Evolutionary conservation across 2,113 vertebrate genomes (phyloP).

Genomic region (Sminthopsis crassicaudata): DNA sequence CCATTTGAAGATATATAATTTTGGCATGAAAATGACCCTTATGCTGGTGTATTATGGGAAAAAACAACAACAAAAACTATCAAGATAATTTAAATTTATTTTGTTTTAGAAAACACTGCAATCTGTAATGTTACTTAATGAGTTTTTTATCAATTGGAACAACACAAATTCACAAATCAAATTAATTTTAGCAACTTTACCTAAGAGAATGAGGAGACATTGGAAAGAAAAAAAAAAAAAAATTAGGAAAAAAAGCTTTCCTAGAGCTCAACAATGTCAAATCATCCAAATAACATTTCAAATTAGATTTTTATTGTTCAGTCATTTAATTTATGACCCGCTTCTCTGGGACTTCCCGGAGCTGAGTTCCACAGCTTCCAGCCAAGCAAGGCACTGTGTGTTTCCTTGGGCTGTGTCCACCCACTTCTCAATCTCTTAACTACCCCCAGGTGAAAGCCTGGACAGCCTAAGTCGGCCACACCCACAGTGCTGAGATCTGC

Average conservation of each 20-base stretch:
- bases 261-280: neutral
- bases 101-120: neutral
- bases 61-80: neutral
- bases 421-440: too few relatives aligned
- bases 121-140: neutral
- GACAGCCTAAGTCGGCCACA: too few relatives aligned
- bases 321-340: neutral
- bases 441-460: too few relatives aligned
- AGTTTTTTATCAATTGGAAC: neutral
- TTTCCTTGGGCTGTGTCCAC: too few relatives aligned
- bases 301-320: neutral
- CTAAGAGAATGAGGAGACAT: neutral
- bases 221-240: neutral
- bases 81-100: neutral
- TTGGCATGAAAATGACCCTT: neutral
- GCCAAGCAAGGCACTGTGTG: too few relatives aligned
- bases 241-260: neutral
- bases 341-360: too few relatives aligned
- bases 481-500: too few relatives aligned
- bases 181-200: neutral
- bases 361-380: too few relatives aligned
- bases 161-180: neutral
- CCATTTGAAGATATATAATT: neutral
- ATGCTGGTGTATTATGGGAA: neutral
- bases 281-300: neutral